Evolutionary conservation across 2,888 invertebrate species (phyloP), one percentile per base, ranked within the genome.

Genomic region (Opisthograptis luteolata): DNA sequence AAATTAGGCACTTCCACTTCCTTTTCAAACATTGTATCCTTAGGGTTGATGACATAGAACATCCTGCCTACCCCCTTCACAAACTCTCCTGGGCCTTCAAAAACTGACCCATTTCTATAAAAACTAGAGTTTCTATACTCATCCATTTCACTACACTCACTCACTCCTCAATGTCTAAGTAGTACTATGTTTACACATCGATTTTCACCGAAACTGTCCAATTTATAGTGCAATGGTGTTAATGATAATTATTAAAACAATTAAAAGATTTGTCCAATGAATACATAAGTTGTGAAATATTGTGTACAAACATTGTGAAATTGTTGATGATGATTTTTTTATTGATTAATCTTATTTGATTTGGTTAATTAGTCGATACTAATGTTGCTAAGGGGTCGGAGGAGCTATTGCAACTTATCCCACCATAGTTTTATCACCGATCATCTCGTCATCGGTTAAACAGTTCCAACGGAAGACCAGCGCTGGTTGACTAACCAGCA

Each of bases 21-120:
- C 13, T 76, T 78, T 69, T 92, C 84, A 74, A 92, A 94, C n/a
- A 87, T 85, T 0, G 92, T 92, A 47, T 94, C 93, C 19, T 84
- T 82, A 0, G 94, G 94, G 66, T 92, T 87, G 8, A 94, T 91
- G 6, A 94, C 60, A 70, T 95, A 95, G 76, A 94, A 94, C 79
- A 95, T 87, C 9, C 90, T 80, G 0, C 91, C 92, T 1, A 92
- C 36, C 0, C 91, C 91, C 62, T 85, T 88, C 0, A 84, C 56
- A 41, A 77, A 73, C 19, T 40, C 48, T 5, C 63, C 65, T 0
- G 62, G 46, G 3, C 40, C 54, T 0, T 28, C 36, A 1, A 49
- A 7, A 3, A 54, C 40, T 1, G 66, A 44, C 14, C 40, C 50
- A 51, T 48, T 31, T n/a, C 14, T 27, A 25, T 32, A n/a, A 15